Base-by-base conservation (phyloP, 1,140 invertebrate genomes). In the Macrotrachela quadricornifera region DNA sequence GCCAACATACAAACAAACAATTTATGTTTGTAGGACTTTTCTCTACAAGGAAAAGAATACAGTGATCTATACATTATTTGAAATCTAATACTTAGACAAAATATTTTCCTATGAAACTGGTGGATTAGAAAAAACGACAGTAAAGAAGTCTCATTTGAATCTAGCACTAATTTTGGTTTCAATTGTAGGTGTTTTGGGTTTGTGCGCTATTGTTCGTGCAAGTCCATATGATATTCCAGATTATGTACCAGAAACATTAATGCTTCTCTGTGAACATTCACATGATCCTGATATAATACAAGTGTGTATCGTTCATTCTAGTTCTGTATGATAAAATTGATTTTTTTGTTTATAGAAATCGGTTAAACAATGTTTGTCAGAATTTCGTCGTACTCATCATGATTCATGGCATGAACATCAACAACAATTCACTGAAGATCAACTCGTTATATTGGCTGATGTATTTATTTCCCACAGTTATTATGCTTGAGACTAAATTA, bases 261-360 rank as follows among this genome's bases (percentile, higher is more conserved):
- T 81, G 58, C 73, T 80, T 55, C 71, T 95, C 11, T 79, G 79
- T 54, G 69, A 74, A 17, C 83, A 88, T 59, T 64, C 85, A 8
- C 79, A 80, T 64, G 86, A 88, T 66, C 83, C 84, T 6, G 81
- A 87, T 69, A 86, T 87, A 8, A 85, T 92, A 65, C 82, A 85
- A 46, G 84, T 85, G 69, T 75, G 75, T 30, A 2, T 4, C n/a
- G n/a, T n/a, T 30, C 8, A 30, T 30, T 30, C 21, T 2, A 30
- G 3, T 30, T 30, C 8, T 30, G 21, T 30, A 4, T 30, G 8
- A 4, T 8, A 4, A 30, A 30, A 30, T 30, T 30, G 8, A 30
- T 30, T 30, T 4, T 30, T 30, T 8, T 4, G 2, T 30, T 4
- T 30, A 4, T 30, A 30, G 21, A 2, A 8, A 52, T 85, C 85